Conservation (phyloP, 2,888 invertebrate genomes). For the Lasioglossum malachurum region DNA sequence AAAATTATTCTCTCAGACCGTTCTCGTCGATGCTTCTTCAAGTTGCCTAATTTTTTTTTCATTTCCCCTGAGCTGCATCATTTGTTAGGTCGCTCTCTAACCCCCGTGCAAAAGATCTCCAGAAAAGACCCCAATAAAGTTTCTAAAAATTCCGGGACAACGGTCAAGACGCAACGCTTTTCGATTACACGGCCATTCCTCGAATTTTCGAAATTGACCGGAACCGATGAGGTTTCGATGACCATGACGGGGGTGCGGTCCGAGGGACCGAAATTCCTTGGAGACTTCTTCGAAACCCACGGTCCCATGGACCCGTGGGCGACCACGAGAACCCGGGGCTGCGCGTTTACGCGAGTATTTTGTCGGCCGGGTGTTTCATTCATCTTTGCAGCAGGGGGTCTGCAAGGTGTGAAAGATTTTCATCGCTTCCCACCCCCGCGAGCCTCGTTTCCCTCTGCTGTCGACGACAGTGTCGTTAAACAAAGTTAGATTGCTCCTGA, state of each 20-base stretch:
- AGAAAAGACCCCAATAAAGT: conserved; percentile 44
- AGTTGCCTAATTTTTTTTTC: not conserved
- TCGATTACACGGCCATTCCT: conserved; percentile 63
- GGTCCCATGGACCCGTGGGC: not conserved
- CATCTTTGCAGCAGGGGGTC: conserved; percentile 67
- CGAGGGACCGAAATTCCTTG: conserved; percentile 56
- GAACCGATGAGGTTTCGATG: conserved; percentile 62
- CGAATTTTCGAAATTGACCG: conserved; percentile 60
- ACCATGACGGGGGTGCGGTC: conserved; percentile 24
- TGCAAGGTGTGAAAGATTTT: conserved; percentile 54
- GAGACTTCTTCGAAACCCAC: conserved; percentile 40
- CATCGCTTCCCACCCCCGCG: not conserved
- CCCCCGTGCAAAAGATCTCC: not conserved
- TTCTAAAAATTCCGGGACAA: conserved; percentile 21
- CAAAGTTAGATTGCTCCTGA: not conserved
- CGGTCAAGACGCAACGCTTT: conserved; percentile 34
- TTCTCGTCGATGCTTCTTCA: not conserved
- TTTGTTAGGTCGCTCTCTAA: too few species aligned
- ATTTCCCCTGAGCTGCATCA: not conserved
- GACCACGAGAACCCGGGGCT: not conserved
- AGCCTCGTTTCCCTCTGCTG: not conserved
- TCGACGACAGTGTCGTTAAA: conserved; percentile 7
- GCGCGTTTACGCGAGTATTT: conserved; percentile 27
- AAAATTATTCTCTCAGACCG: not conserved
- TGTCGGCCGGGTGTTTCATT: conserved; percentile 66